Evolutionary conservation across 2,113 vertebrate species (phyloP).

Genomic region (Rhinogobius similis): DNA sequence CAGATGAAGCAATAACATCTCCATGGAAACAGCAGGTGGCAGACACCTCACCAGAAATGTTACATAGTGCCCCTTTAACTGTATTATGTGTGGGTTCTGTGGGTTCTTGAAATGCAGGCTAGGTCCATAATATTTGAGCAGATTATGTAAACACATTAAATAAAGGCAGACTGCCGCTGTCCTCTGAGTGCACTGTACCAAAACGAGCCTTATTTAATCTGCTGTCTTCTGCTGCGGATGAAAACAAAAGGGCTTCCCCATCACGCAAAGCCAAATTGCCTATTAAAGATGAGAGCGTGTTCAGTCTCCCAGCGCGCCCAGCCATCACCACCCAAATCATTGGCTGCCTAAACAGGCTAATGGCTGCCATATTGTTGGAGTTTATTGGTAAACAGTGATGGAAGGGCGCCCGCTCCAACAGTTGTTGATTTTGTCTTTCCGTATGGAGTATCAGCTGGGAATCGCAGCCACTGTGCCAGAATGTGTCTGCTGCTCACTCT

Average conservation of each 20-base stretch:
- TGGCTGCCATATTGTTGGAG: conserved; percentile 77
- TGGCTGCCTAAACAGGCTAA: conserved; percentile 74
- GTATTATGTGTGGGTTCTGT: neutral
- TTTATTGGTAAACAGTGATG: conserved; percentile 77
- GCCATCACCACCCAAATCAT: conserved; percentile 75
- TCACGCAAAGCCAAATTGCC: conserved; percentile 72
- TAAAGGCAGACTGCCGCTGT: conserved; percentile 34
- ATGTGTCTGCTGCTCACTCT: conserved; percentile 65
- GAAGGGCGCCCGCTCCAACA: conserved; percentile 70
- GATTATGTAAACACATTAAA: conserved; percentile 21
- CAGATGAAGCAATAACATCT: neutral
- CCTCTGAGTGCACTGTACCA: conserved; percentile 30
- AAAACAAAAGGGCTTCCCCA: conserved; percentile 65
- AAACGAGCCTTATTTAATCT: conserved; percentile 47
- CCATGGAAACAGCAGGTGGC: neutral
- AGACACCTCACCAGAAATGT: neutral
- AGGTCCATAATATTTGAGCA: neutral
- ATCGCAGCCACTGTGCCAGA: conserved; percentile 61
- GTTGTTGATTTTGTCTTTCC: conserved; percentile 73
- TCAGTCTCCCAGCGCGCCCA: conserved; percentile 66
- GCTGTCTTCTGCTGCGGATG: conserved; percentile 52
- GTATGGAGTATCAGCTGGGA: conserved; percentile 75
- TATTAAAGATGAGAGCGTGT: conserved; percentile 80
- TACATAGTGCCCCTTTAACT: neutral
- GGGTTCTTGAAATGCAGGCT: neutral